Percentiles rank a stretch among this genome's conserved stretches.
Evolutionary conservation across 2,888 invertebrate genomes (phyloP).

Genomic region (Timema podura): DNA sequence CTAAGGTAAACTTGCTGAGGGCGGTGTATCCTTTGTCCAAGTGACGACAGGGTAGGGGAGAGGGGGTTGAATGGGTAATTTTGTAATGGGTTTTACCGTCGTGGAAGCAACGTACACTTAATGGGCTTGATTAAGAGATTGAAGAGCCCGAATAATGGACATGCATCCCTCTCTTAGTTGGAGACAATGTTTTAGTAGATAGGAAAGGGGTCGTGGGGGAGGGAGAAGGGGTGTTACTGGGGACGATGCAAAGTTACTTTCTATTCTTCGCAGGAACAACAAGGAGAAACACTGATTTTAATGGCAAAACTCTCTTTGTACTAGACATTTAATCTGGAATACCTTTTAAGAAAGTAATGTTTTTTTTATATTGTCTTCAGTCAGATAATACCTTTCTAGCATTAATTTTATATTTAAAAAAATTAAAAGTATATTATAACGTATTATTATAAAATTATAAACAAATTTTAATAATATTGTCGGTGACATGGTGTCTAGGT

Average conservation of each 20-base stretch:
- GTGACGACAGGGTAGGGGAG: not conserved
- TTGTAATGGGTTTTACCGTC: slow-evolving; percentile 26
- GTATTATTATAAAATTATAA: no score
- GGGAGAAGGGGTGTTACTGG: not conserved
- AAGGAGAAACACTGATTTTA: slow-evolving; percentile 11
- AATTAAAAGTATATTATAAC: no score
- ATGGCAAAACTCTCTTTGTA: not conserved
- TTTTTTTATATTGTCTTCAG: no score
- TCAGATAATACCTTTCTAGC: no score
- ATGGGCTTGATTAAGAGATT: slow-evolving; percentile 32
- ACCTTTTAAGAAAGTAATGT: no score
- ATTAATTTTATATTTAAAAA: no score
- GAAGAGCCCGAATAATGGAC: slow-evolving; percentile 26
- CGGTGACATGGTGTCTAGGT: no score
- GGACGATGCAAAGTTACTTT: not conserved
- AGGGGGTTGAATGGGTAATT: slow-evolving; percentile 25
- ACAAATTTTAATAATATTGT: no score
- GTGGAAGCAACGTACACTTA: slow-evolving; percentile 17
- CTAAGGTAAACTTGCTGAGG: slow-evolving; percentile 10
- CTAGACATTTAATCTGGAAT: no score
- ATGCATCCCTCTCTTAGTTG: slow-evolving; percentile 2
- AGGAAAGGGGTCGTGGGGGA: not conserved
- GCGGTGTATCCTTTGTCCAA: not conserved
- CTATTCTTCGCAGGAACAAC: slow-evolving; percentile 7
- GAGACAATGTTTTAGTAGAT: slow-evolving; percentile 23